phyloP scores from a whole-genome alignment of 2,797 vertebrate species.

The Rachycentron canadum region DNA sequence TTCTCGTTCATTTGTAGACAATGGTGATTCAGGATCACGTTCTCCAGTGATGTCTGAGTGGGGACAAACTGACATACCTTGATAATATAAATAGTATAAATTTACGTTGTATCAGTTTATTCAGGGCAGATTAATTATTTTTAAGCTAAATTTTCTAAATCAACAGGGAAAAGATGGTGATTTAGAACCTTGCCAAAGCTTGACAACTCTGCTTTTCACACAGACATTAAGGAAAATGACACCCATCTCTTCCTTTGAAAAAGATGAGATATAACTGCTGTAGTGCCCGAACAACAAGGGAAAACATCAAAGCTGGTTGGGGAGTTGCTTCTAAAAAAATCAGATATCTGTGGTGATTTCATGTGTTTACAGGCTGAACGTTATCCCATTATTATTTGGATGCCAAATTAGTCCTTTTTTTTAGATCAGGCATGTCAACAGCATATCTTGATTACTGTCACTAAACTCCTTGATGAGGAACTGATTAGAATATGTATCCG shows the following conservation, averaged over 20 bases:
- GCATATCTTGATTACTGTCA: slow-evolving; percentile 37
- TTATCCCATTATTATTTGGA: slow-evolving; percentile 61
- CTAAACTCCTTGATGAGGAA: slow-evolving; percentile 53
- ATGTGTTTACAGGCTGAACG: slow-evolving; percentile 55
- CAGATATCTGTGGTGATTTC: slow-evolving; percentile 36
- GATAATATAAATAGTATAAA: neutral
- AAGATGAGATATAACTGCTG: slow-evolving; percentile 37
- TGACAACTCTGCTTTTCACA: slow-evolving; percentile 24
- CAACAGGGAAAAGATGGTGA: slow-evolving; percentile 21
- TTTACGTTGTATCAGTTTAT: neutral
- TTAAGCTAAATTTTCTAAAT: neutral
- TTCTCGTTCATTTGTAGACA: neutral
- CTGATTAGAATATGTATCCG: slow-evolving; percentile 45
- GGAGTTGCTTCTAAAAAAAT: slow-evolving; percentile 43
- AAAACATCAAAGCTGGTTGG: slow-evolving; percentile 55
- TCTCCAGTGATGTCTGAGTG: neutral
- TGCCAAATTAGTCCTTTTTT: slow-evolving; percentile 52
- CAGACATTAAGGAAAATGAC: slow-evolving; percentile 25
- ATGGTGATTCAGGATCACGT: neutral
- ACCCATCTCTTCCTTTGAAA: slow-evolving; percentile 50
- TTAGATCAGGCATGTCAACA: slow-evolving; percentile 39
- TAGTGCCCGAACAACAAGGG: slow-evolving; percentile 22
- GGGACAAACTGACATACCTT: slow-evolving; percentile 7
- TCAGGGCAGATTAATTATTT: neutral
- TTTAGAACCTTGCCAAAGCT: slow-evolving; percentile 11